phyloP scores from a whole-genome alignment of 2,888 invertebrate species.

The Pantelozetes paolii region DNA sequence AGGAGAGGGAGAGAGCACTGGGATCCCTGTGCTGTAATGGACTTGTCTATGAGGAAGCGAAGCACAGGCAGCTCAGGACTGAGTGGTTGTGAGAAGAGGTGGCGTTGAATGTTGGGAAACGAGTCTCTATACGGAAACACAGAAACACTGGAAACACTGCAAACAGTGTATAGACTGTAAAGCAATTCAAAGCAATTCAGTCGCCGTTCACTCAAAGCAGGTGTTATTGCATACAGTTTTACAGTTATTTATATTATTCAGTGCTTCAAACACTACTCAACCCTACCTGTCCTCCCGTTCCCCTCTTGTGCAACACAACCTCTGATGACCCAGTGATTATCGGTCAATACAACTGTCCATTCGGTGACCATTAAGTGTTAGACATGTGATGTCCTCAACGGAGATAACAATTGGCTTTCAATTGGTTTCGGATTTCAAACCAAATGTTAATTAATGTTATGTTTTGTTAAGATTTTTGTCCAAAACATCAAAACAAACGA shows the following conservation, averaged over 20 bases:
- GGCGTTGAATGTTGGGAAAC: slow-evolving; percentile 13
- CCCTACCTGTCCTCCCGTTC: too few species aligned
- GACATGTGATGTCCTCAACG: neutral
- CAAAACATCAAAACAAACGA: neutral
- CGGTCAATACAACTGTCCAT: neutral
- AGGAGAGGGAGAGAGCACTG: neutral
- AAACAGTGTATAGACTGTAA: neutral
- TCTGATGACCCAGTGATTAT: neutral
- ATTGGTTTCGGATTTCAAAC: neutral
- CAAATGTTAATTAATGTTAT: slow-evolving; percentile 4
- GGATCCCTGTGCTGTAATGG: slow-evolving; percentile 5
- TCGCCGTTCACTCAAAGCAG: slow-evolving; percentile 6
- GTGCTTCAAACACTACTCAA: too few species aligned
- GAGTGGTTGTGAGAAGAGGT: neutral
- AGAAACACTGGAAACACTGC: neutral
- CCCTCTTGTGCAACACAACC: neutral
- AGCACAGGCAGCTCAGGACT: neutral
- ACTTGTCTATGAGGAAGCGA: slow-evolving; percentile 24
- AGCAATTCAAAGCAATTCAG: slow-evolving; percentile 23
- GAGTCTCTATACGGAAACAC: slow-evolving; percentile 22
- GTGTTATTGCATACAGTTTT: slow-evolving; percentile 4
- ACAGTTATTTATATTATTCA: neutral
- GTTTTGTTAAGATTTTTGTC: neutral
- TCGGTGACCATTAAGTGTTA: neutral
- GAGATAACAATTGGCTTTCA: neutral